Conservation (phyloP, 2,113 vertebrate species). For the Dermatemys mawii region DNA sequence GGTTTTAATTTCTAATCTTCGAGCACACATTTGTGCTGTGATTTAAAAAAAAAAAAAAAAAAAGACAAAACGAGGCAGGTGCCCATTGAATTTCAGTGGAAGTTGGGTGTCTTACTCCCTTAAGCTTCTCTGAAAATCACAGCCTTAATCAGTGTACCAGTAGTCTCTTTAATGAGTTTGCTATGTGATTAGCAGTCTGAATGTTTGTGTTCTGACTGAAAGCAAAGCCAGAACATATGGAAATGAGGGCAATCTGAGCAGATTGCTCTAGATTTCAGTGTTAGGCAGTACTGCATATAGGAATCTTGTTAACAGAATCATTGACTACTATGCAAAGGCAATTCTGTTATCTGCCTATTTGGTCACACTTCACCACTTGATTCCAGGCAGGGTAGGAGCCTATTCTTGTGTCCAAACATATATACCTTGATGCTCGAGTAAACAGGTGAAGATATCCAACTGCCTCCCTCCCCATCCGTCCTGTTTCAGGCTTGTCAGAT, state of each 20-base stretch:
- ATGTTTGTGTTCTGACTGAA: background rate
- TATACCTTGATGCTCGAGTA: constrained; percentile 19
- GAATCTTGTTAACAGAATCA: background rate
- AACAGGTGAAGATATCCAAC: constrained; percentile 8
- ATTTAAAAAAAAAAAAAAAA: background rate
- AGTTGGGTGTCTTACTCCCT: background rate
- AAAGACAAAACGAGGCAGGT: background rate
- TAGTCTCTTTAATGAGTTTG: background rate
- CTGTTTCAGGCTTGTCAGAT: constrained; percentile 23
- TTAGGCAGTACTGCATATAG: background rate
- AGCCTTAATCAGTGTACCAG: background rate
- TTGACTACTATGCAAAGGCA: background rate
- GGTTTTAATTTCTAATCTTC: constrained; percentile 12
- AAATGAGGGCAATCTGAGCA: background rate
- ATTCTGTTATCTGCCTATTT: background rate
- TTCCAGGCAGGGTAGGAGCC: background rate
- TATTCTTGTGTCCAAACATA: background rate
- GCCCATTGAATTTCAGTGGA: background rate
- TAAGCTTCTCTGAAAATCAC: background rate
- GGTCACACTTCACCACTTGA: background rate
- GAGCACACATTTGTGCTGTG: constrained; percentile 20
- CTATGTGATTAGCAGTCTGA: background rate
- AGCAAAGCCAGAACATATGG: background rate
- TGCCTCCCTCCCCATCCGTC: constrained; percentile 1
- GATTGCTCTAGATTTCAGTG: background rate